phyloP scores from a whole-genome alignment of 2,797 vertebrate species.

The Chelonia mydas region DNA sequence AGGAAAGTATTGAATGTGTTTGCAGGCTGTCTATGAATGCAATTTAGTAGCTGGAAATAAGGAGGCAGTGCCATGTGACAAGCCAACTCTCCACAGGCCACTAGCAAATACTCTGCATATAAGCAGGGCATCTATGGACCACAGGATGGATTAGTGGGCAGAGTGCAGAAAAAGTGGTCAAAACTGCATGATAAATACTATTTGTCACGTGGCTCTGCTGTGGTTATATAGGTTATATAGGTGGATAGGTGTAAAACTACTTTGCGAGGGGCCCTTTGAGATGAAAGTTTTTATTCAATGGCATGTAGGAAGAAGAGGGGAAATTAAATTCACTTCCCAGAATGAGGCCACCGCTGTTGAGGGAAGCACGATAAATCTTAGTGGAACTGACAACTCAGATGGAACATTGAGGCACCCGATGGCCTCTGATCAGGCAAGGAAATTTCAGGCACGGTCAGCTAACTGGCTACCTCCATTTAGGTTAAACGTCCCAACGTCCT shows the following conservation, averaged over 20 bases:
- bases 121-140: neutral
- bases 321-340: neutral
- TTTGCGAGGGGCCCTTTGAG: neutral
- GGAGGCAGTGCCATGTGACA: neutral
- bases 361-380: rapidly evolving
- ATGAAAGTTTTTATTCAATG: neutral
- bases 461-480: neutral
- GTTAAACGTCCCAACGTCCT: neutral
- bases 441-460: neutral
- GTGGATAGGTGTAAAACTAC: neutral
- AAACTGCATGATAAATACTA: conserved; percentile 75
- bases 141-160: neutral
- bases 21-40: neutral
- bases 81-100: neutral
- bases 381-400: neutral
- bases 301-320: neutral
- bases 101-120: neutral
- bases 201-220: neutral
- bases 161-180: conserved; percentile 65
- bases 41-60: neutral
- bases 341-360: rapidly evolving
- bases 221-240: too few relatives aligned
- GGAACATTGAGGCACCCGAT: neutral
- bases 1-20: conserved; percentile 61
- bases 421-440: neutral